Conservation (phyloP, 2,113 vertebrate genomes). For the Rallus limicola region DNA sequence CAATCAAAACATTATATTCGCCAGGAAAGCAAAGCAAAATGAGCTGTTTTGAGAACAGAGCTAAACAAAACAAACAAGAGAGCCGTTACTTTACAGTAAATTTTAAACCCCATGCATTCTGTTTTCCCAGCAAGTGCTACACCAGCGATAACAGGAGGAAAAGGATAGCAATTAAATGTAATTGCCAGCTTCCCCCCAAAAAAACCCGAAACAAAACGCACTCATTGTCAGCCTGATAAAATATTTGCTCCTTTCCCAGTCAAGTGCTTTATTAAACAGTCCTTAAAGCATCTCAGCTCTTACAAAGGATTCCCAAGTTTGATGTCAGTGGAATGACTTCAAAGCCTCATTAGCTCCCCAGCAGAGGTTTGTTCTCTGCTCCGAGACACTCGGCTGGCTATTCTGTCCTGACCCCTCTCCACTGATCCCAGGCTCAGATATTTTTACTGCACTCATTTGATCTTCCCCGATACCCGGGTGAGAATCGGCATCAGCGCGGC, state of each 20-base stretch:
- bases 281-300: constrained; percentile 30
- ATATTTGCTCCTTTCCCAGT: constrained; percentile 50
- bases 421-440: background rate
- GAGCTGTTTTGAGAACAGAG: constrained; percentile 50
- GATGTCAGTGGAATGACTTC: constrained; percentile 1
- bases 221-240: constrained; percentile 50
- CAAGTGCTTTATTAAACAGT: constrained; percentile 51
- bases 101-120: constrained; percentile 26
- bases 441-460: background rate
- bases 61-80: constrained; percentile 60
- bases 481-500: background rate
- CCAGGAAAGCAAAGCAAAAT: constrained; percentile 60
- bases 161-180: constrained; percentile 47
- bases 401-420: background rate
- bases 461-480: background rate
- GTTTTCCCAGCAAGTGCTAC: constrained; percentile 55
- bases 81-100: background rate
- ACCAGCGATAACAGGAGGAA: constrained; percentile 47
- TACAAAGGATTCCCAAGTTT: constrained; percentile 33
- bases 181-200: constrained; percentile 37
- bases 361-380: background rate
- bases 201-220: constrained; percentile 23
- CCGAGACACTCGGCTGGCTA: background rate
- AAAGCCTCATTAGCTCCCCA: constrained; percentile 8
- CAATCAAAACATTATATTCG: constrained; percentile 32